Percentiles rank a stretch among this genome's conserved stretches.
These are phyloP conservation scores for Pogonocherus hispidulus DNA, from an alignment of 2,888 invertebrate genomes.

Conservation along the genomic window DNA sequence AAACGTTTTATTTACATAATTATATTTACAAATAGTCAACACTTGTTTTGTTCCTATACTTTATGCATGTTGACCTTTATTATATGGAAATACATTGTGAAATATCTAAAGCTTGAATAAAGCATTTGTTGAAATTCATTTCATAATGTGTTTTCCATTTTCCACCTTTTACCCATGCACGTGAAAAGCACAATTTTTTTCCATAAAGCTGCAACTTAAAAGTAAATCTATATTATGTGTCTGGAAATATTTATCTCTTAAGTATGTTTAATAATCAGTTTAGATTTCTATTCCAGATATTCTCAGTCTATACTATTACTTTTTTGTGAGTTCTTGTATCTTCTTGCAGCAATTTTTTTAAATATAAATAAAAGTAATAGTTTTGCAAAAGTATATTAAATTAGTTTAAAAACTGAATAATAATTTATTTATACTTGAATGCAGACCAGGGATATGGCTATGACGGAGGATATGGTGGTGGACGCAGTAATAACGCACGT, in stretches of 20 bases:
- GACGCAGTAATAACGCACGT: slow-evolving; percentile 88
- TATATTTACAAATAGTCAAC: slow-evolving; percentile 58
- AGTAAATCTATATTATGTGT: slow-evolving; percentile 5
- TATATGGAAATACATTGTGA: slow-evolving; percentile 78
- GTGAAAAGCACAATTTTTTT: slow-evolving; percentile 15
- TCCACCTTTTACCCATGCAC: slow-evolving; percentile 36
- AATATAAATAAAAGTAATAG: background rate
- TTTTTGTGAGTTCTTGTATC: background rate
- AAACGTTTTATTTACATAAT: slow-evolving; percentile 46
- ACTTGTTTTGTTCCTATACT: slow-evolving; percentile 65
- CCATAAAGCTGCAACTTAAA: slow-evolving; percentile 6
- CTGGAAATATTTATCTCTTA: background rate
- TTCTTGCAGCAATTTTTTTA: slow-evolving; percentile 3
- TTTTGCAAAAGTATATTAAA: background rate
- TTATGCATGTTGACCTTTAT: slow-evolving; percentile 60
- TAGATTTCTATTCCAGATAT: slow-evolving; percentile 18
- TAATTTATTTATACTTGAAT: slow-evolving; percentile 68
- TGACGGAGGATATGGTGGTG: slow-evolving; percentile 89
- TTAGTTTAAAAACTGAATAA: slow-evolving; percentile 24
- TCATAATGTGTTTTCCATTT: slow-evolving; percentile 79
- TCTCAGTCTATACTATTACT: background rate
- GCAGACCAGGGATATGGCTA: slow-evolving; percentile 91
- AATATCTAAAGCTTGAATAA: slow-evolving; percentile 74
- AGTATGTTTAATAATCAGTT: slow-evolving; percentile 1
- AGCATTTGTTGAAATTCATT: slow-evolving; percentile 77